Base-by-base conservation (phyloP, 2,797 vertebrate genomes). In the Phoebastria nigripes region DNA sequence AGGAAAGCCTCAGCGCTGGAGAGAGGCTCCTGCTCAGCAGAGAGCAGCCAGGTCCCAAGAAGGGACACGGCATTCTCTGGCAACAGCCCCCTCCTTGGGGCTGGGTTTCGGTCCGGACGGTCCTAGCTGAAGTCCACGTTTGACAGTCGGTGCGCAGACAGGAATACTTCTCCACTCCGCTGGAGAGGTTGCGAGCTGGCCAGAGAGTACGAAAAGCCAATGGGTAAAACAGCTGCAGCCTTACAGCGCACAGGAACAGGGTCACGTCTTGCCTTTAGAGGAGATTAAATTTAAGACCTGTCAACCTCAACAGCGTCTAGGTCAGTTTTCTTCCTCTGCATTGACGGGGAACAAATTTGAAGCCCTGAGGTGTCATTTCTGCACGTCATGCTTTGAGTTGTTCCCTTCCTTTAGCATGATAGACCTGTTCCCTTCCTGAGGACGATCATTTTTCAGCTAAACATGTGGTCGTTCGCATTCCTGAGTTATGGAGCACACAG, bases 281-380 rank as follows among this genome's bases (percentile, higher is more conserved):
- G 29, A 81, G 84, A 90, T 79, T 72, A 79, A 83, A 96, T 96
- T 90, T 91, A 96, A 93, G 72, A 78, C 76, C 79, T 93, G 89
- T 94, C 95, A 93, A 54, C 72, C 79, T 90, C 73, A 86, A 47
- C 0, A 3, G 65, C 0, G 0, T 93, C 56, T 65, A 69, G 85
- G 85, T 97, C 76, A 90, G 70, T 91, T 92, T 94, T 93, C 65
- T 93, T 95, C 84, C 89, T 95, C 82, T 85, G 65, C 81, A 85
- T 67, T 93, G 91, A 95, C 7, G 16, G 72, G 72, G 76, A 96
- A 93, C 95, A 96, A 95, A 95, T 94, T 72, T 84, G 91, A 95
- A 94, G 93, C 76, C 71, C 93, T 66, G 77, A 96, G 79, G 72
- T 93, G 89, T 91, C 58, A 91, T 97, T 95, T 93, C 72, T 94